Evolutionary conservation across 2,888 invertebrate genomes (phyloP).

Genomic region (Branchellion lobata): DNA sequence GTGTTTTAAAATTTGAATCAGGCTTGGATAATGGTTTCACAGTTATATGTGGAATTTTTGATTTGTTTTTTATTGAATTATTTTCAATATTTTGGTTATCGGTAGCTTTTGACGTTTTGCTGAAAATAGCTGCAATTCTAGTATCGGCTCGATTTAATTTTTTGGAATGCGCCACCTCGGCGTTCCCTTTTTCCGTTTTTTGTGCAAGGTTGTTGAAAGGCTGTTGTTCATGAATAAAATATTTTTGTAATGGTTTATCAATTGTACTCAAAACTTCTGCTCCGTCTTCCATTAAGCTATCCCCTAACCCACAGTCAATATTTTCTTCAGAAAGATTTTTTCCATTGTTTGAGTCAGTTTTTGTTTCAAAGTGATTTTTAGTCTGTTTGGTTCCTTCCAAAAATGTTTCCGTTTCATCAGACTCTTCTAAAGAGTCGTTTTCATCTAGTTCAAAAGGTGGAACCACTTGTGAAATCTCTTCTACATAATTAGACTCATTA

Average conservation of each 20-base stretch:
- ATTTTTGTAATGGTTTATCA: too few species aligned
- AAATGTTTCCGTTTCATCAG: background rate
- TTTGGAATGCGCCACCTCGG: too few species aligned
- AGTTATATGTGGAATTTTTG: background rate
- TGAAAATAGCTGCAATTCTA: too few species aligned
- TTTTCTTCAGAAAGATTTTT: conserved; percentile 1
- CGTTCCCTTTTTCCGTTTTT: background rate
- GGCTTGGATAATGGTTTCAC: background rate
- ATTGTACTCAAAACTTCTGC: background rate
- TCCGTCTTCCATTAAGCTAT: background rate
- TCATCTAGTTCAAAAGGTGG: conserved; percentile 7
- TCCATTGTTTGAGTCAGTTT: background rate
- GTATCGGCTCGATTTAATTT: too few species aligned
- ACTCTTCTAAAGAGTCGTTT: background rate
- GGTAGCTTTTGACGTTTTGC: background rate
- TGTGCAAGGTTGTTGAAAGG: background rate
- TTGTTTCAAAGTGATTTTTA: background rate
- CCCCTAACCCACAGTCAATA: conserved; percentile 7
- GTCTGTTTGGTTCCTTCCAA: background rate
- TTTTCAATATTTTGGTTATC: background rate
- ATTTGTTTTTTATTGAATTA: background rate
- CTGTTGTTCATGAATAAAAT: background rate
- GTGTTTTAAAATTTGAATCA: background rate
- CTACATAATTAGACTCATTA: too few species aligned
- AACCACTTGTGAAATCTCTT: too few species aligned